Base-by-base conservation (phyloP, 2,113 vertebrate genomes). In the Engraulis encrasicolus region DNA sequence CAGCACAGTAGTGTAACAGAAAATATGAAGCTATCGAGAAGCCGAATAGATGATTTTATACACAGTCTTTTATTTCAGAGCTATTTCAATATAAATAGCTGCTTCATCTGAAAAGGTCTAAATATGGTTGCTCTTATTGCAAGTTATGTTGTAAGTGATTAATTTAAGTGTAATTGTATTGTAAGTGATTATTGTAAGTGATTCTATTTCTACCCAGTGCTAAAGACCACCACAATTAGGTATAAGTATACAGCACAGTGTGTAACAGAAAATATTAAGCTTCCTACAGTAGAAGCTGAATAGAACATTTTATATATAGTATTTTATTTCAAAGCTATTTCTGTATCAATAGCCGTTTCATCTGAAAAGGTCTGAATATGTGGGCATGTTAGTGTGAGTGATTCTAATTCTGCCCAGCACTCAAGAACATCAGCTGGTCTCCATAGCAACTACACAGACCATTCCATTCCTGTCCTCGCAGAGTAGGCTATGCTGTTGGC, bases 401-500 rank as follows among this genome's bases (percentile, higher is more conserved):
- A 34, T 74, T 74, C 27, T 74, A 74, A 74, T 74, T 74, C 66
- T 15, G 27, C 9, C 66, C 31, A 34, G 66, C 17, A 5, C 31
- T 74, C 66, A 74, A n/a, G 66, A 74, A 74, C 66, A 74, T 36
- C 66, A 34, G 23, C 66, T 34, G 66, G 66, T 74, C 66, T 74
- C 66, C 31, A 74, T 74, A 31, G 66, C 66, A 74, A 74, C n/a
- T n/a, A n/a, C 66, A 14, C 66, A 74, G 34, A 74, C 34, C 27
- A 74, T 74, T 74, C 14, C 23, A 14, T 27, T 31, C 31, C 31
- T 15, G 66, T 34, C 66, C 31, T 74, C 31, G 17, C 27, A 31
- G 66, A 74, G 23, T 34, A 17, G 17, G n/a, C n/a, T n/a, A n/a
- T n/a, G n/a, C n/a, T n/a, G 66, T 74, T 74, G 31, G 66, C 31